Percentiles rank a stretch among this genome's conserved stretches.
phyloP scores from a whole-genome alignment of 2,888 invertebrate species.

The Sphecodes monilicornis region DNA sequence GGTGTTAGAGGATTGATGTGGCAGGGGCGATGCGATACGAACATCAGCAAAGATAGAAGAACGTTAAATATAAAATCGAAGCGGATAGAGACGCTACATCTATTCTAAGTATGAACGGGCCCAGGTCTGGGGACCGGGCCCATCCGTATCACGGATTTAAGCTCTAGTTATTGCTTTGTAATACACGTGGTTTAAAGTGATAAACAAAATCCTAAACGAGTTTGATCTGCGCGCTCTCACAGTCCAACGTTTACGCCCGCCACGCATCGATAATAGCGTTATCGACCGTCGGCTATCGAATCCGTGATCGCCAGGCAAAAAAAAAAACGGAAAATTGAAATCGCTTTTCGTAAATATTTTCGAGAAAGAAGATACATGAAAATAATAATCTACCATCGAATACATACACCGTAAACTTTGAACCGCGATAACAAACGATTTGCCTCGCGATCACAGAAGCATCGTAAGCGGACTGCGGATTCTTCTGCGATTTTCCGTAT shows the following conservation, averaged over 20 bases:
- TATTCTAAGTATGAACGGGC: constrained; percentile 63
- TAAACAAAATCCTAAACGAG: constrained; percentile 63
- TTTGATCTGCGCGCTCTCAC: constrained; percentile 33
- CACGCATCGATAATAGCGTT: not conserved
- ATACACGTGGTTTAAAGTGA: constrained; percentile 77
- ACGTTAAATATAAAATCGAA: constrained; percentile 42
- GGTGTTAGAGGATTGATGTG: constrained; percentile 2
- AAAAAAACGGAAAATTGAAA: not conserved
- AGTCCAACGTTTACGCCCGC: constrained; percentile 12
- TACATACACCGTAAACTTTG: not conserved
- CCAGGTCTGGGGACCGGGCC: constrained; percentile 55
- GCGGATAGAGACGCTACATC: constrained; percentile 37
- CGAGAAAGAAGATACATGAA: not conserved
- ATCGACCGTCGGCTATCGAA: constrained; percentile 11
- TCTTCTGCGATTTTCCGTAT: not conserved
- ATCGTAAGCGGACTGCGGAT: not conserved
- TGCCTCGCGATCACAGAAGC: not conserved
- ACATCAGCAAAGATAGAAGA: constrained; percentile 19
- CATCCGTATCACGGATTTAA: constrained; percentile 80
- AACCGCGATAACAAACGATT: not conserved
- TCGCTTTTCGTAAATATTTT: not conserved
- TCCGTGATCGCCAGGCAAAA: not conserved
- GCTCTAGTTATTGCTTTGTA: constrained; percentile 82
- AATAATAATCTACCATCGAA: not conserved
- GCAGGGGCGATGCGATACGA: not conserved